Base-by-base conservation (phyloP, 2,113 vertebrate genomes). In the Ardeotis arabs region DNA sequence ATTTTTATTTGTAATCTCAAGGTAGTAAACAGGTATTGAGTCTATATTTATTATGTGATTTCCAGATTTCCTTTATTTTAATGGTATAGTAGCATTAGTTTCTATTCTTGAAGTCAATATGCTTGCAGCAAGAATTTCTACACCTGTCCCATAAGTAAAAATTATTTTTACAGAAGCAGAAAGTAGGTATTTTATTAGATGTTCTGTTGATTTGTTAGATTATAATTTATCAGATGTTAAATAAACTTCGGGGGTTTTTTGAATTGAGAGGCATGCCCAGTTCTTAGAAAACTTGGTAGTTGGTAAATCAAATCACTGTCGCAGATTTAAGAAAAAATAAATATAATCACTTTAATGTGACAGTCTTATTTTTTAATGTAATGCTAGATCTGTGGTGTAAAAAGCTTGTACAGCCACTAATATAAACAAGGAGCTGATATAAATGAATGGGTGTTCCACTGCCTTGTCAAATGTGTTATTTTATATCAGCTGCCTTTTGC, bases 1-100 rank as follows among this genome's bases (percentile, higher is more conserved):
- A 84, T 67, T 78, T 97, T 90, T 52, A 82, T 73, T 89, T 76
- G 94, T 69, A 84, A 93, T 92, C 52, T 90, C 59, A 82, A 90
- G 59, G 8, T 63, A 95, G 89, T 85, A 97, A 96, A 93, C 63
- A 90, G 15, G 24, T 68, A 58, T 76, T 89, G 55, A 87, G 87
- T 96, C 85, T 66, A 21, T 39, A 82, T 58, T 74, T 91, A 41
- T 50, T 8, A 44, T 41, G 4, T 90, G 60, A 7, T 89, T 84
- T 75, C 63, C 37, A 66, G 14, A 5, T 66, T 35, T 28, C 12
- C 14, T 70, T 67, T 84, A 16, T 91, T 81, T 64, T 47, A 74
- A 8, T 37, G 37, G 3, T 58, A 14, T 35, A 56, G 13, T 56
- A 64, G 11, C n/a, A 45, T 83, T 66, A 64, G 6, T 67, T 84